Conservation (phyloP, 2,113 vertebrate genomes). For the Corvus moneduloides region DNA sequence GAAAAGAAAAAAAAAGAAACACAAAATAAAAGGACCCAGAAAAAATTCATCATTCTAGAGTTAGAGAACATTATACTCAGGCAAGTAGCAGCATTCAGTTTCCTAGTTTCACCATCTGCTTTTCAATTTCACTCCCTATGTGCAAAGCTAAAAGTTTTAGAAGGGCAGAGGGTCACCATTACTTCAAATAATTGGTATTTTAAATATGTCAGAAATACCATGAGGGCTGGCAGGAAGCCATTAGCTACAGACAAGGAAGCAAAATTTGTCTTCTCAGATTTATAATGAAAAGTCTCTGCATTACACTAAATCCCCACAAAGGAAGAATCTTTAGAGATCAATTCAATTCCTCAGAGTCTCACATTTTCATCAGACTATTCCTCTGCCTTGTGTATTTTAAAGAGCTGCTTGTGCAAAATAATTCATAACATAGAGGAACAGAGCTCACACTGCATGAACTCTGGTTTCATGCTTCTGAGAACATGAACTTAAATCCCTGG, state of each 20-base stretch:
- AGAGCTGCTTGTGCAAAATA: neutral
- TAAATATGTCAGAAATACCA: constrained; percentile 32
- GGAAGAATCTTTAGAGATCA: neutral
- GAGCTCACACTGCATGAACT: neutral
- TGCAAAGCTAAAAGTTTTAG: neutral
- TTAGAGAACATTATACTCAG: neutral
- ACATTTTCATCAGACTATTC: neutral
- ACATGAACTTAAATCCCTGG: neutral
- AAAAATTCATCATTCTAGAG: neutral
- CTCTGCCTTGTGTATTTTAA: neutral
- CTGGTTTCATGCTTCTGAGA: neutral
- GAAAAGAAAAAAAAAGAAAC: neutral
- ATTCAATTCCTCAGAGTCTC: neutral
- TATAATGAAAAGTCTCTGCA: neutral
- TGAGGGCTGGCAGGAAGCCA: constrained; percentile 22
- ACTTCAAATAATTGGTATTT: constrained; percentile 47
- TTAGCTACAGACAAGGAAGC: neutral
- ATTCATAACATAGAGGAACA: neutral
- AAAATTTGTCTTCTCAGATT: neutral
- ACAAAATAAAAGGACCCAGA: neutral
- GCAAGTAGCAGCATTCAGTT: neutral
- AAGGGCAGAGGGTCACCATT: neutral
- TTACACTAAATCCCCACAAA: neutral
- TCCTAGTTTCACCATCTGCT: neutral
- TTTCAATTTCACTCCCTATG: neutral